phyloP scores from a whole-genome alignment of 37 sponge, comb jelly and placozoan genomes.

The Petrosia ficiformis region DNA sequence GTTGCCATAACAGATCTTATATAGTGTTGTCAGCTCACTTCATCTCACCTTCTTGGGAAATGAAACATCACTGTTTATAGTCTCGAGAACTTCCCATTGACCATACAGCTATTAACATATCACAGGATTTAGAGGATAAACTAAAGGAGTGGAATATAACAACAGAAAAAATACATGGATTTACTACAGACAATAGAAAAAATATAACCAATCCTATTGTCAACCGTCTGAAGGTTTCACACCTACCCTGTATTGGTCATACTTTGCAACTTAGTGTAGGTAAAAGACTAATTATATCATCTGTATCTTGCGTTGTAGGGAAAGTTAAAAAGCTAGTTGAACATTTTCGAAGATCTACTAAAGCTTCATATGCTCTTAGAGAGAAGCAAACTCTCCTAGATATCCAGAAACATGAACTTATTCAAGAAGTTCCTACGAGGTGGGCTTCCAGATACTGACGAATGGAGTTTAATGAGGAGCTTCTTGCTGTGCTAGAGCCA shows the following conservation, averaged over 20 bases:
- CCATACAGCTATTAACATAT: no score
- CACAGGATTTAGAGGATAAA: no score
- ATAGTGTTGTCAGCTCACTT: no score
- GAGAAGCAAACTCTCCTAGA: background rate
- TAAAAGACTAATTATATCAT: background rate
- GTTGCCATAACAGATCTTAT: no score
- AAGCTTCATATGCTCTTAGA: background rate
- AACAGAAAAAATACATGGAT: no score
- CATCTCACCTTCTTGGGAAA: no score
- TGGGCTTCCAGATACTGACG: conserved; percentile 7
- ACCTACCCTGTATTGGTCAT: background rate
- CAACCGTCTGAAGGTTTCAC: background rate
- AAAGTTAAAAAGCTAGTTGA: background rate
- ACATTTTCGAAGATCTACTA: background rate
- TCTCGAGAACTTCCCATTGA: no score
- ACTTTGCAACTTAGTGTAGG: background rate
- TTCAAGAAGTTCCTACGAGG: no score
- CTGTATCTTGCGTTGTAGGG: background rate
- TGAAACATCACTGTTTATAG: no score
- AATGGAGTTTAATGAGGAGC: background rate
- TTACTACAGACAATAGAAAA: background rate
- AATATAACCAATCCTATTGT: background rate
- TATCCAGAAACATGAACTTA: background rate
- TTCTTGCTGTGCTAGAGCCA: conserved; percentile 1
- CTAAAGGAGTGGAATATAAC: no score